These are phyloP conservation scores for Stichopus horrens DNA, from an alignment of 53 echinoderm and acorn worm genomes.

Conservation along the genomic window DNA sequence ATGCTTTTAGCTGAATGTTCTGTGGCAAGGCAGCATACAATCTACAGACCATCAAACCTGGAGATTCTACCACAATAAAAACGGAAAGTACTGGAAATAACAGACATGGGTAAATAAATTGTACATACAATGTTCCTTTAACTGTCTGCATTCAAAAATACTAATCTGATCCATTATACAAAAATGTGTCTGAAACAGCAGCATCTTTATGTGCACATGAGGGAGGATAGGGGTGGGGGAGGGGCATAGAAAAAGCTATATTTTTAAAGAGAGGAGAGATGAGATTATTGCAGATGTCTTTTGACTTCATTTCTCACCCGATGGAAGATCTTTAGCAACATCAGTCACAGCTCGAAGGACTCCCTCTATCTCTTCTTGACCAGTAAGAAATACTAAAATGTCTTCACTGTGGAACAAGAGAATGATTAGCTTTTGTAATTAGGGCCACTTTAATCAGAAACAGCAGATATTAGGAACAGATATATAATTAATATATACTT, in stretches of 20 bases:
- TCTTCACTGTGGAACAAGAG: conserved; percentile 71
- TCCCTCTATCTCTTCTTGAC: conserved; percentile 96
- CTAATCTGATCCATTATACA: neutral
- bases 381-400: conserved; percentile 94
- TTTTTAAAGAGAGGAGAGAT: neutral
- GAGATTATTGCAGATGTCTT: no score
- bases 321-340: conserved; percentile 73
- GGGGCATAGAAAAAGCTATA: neutral
- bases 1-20: conserved; percentile 73
- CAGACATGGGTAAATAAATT: no score
- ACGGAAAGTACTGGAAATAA: no score
- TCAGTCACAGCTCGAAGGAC: conserved; percentile 81
- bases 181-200: neutral
- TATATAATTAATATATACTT: no score
- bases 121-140: no score
- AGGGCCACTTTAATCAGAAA: no score
- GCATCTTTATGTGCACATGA: neutral
- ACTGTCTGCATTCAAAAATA: no score
- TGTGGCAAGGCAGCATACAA: conserved; percentile 92
- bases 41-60: conserved; percentile 71
- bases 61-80: conserved; percentile 50
- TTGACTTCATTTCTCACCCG: conserved; percentile 52
- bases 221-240: neutral
- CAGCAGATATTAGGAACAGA: no score
- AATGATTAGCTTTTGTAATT: neutral